Evolutionary conservation across 2,113 vertebrate species (phyloP).

Genomic region (Thamnaconus septentrionalis): DNA sequence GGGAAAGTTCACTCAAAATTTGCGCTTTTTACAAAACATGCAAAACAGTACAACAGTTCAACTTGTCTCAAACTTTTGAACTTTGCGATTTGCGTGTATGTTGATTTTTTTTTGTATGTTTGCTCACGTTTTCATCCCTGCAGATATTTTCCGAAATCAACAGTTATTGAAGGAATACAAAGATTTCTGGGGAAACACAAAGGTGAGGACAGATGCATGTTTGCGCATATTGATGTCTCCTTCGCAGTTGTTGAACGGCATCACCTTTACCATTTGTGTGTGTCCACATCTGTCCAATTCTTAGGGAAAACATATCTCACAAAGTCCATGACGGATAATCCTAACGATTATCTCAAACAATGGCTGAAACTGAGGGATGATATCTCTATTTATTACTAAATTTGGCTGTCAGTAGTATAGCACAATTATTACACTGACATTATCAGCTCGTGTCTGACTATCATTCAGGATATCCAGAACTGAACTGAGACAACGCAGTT

Average conservation of each 20-base stretch:
- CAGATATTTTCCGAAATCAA: conserved; percentile 93
- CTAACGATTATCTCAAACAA: too few species aligned
- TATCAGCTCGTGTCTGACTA: too few species aligned
- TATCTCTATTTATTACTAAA: too few species aligned
- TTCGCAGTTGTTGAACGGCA: not conserved
- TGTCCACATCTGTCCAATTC: too few species aligned
- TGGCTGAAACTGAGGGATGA: too few species aligned
- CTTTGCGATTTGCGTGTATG: not conserved
- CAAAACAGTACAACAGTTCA: not conserved
- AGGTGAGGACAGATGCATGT: conserved; percentile 75
- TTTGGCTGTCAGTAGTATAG: too few species aligned
- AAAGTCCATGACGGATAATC: too few species aligned
- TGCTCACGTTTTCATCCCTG: not conserved
- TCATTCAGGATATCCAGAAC: too few species aligned
- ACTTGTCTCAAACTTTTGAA: not conserved
- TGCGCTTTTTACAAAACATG: not conserved
- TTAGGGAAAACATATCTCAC: too few species aligned
- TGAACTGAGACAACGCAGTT: too few species aligned
- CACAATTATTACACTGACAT: too few species aligned
- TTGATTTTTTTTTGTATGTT: not conserved
- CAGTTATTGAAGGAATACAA: conserved; percentile 92
- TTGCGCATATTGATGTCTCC: not conserved
- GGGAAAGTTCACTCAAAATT: not conserved
- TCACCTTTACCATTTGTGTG: too few species aligned
- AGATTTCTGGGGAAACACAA: conserved; percentile 96